Conservation (phyloP, 2,797 vertebrate genomes). For the Buphagus erythrorhynchus region DNA sequence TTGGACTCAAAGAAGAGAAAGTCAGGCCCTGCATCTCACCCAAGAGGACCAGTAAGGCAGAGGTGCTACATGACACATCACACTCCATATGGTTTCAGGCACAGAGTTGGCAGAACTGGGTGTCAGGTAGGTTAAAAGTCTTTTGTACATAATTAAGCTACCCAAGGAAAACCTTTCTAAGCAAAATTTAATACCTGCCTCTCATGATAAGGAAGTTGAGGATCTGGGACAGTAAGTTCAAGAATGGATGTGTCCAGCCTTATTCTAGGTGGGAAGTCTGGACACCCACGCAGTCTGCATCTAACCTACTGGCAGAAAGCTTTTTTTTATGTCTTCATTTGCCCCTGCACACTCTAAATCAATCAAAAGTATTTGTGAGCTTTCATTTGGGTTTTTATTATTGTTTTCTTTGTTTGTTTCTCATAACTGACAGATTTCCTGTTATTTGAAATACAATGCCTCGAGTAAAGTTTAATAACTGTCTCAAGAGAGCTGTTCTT, state of each 20-base stretch:
- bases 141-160: background rate
- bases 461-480: background rate
- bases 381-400: background rate
- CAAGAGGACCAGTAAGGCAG: background rate
- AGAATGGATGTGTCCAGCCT: background rate
- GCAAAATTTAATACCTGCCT: background rate
- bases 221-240: background rate
- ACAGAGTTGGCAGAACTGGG: background rate
- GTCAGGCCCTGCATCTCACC: background rate
- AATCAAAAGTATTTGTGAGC: background rate
- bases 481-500: background rate
- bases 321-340: background rate
- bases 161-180: fast-evolving
- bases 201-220: background rate
- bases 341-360: background rate
- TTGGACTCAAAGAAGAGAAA: background rate
- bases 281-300: background rate
- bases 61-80: background rate
- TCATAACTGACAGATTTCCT: background rate
- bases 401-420: background rate
- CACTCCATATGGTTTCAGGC: background rate
- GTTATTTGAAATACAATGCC: background rate
- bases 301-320: background rate
- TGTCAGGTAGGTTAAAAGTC: background rate
- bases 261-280: background rate